Evolutionary conservation across 2,797 vertebrate genomes (phyloP).

Genomic region (Craterocephalus amniculus): DNA sequence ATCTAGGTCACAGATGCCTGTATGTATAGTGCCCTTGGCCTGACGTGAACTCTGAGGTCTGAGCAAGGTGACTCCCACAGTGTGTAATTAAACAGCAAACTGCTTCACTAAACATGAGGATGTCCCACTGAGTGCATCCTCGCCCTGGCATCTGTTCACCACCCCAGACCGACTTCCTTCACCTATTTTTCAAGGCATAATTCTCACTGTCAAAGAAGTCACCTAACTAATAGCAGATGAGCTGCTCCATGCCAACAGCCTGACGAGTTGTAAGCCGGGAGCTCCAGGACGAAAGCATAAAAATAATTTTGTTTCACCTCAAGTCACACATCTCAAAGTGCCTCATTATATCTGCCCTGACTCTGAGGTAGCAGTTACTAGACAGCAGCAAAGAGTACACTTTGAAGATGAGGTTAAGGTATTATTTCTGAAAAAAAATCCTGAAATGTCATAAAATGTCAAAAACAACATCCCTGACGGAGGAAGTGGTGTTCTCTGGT

Average conservation of each 20-base stretch:
- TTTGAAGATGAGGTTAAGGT: slow-evolving; percentile 50
- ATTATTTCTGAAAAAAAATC: slow-evolving; percentile 24
- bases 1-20: slow-evolving; percentile 47
- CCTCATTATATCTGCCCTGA: slow-evolving; percentile 57
- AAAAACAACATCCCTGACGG: slow-evolving; percentile 22
- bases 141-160: slow-evolving; percentile 68
- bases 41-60: slow-evolving; percentile 62
- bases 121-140: slow-evolving; percentile 64
- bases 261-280: slow-evolving; percentile 46
- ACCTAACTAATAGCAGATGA: slow-evolving; percentile 28
- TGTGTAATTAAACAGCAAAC: slow-evolving; percentile 85
- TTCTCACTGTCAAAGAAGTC: slow-evolving; percentile 50
- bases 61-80: slow-evolving; percentile 83
- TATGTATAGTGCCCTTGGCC: slow-evolving; percentile 58
- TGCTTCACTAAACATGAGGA: slow-evolving; percentile 78
- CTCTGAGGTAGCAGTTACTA: slow-evolving; percentile 35
- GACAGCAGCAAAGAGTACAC: slow-evolving; percentile 36
- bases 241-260: slow-evolving; percentile 2
- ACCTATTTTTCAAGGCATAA: slow-evolving; percentile 56
- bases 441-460: slow-evolving; percentile 36
- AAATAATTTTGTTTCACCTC: slow-evolving; percentile 28
- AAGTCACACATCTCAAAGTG: slow-evolving; percentile 49
- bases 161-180: slow-evolving; percentile 52
- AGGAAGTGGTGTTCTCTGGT: slow-evolving; percentile 2
- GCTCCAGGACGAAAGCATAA: slow-evolving; percentile 26